These are phyloP conservation scores for Mesoclemmys tuberculata DNA, from an alignment of 2,113 vertebrate species.

Conservation along the genomic window DNA sequence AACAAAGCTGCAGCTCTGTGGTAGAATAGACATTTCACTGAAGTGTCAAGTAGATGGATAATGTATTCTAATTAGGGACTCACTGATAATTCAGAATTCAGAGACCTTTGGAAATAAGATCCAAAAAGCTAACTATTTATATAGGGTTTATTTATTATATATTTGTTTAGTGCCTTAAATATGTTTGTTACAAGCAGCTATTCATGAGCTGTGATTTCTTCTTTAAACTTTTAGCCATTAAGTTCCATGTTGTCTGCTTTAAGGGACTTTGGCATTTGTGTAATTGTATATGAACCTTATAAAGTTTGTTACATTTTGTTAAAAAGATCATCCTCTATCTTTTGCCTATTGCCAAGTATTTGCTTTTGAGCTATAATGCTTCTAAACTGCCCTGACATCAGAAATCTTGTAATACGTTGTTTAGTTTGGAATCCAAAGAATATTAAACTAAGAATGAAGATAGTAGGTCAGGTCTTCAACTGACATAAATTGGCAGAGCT, in stretches of 20 bases:
- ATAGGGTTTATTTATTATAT: constrained; percentile 22
- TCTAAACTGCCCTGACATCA: not conserved
- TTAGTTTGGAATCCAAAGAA: not conserved
- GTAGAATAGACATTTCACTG: constrained; percentile 75
- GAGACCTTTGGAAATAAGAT: constrained; percentile 65
- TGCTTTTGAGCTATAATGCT: not conserved
- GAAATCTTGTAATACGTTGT: not conserved
- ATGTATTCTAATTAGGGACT: constrained; percentile 83
- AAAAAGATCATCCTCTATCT: not conserved
- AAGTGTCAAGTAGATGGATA: constrained; percentile 82
- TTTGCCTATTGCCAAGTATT: not conserved
- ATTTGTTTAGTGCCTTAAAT: not conserved
- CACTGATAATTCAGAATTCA: constrained; percentile 53
- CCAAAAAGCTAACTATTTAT: constrained; percentile 37
- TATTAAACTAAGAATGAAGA: not conserved
- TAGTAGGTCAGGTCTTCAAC: not conserved
- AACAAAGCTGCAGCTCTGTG: constrained; percentile 78
- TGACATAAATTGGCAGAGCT: not conserved
- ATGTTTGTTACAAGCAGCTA: not conserved
- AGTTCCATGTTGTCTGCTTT: not conserved
- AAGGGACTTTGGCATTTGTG: not conserved
- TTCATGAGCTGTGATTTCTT: not conserved
- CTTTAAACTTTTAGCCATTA: not conserved
- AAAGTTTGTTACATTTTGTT: not conserved
- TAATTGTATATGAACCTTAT: not conserved